Evolutionary conservation across 2,797 vertebrate genomes (phyloP).

Genomic region (Pteropus rufus): DNA sequence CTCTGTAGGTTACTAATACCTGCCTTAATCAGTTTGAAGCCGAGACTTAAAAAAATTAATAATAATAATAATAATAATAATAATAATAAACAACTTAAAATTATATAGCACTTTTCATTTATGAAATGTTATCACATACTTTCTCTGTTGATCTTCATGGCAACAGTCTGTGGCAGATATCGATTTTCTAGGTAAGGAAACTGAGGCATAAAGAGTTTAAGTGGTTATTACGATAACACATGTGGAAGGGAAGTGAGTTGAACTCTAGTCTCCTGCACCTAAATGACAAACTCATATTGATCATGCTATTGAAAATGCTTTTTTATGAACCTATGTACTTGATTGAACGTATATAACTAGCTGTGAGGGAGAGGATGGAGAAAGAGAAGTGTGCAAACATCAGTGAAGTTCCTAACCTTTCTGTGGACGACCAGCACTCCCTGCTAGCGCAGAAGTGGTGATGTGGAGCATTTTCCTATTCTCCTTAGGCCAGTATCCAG

Average conservation of each 20-base stretch:
- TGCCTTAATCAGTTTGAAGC: not conserved
- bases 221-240: not conserved
- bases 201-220: not conserved
- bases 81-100: not conserved
- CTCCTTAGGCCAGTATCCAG: not conserved
- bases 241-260: not conserved
- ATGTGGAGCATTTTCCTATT: not conserved
- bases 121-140: not conserved
- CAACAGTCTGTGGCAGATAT: not conserved
- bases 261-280: not conserved
- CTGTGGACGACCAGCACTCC: not conserved
- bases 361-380: not conserved
- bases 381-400: not conserved
- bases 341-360: not conserved
- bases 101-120: not conserved
- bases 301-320: not conserved
- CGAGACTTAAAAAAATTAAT: not conserved
- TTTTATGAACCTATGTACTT: not conserved
- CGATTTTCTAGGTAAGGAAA: not conserved
- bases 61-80: not conserved
- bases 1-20: not conserved
- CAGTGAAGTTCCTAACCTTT: not conserved
- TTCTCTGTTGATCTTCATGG: not conserved
- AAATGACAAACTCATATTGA: not conserved
- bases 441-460: not conserved